phyloP scores from a whole-genome alignment of 1,140 invertebrate species.

The Drosophila ohnishii region DNA sequence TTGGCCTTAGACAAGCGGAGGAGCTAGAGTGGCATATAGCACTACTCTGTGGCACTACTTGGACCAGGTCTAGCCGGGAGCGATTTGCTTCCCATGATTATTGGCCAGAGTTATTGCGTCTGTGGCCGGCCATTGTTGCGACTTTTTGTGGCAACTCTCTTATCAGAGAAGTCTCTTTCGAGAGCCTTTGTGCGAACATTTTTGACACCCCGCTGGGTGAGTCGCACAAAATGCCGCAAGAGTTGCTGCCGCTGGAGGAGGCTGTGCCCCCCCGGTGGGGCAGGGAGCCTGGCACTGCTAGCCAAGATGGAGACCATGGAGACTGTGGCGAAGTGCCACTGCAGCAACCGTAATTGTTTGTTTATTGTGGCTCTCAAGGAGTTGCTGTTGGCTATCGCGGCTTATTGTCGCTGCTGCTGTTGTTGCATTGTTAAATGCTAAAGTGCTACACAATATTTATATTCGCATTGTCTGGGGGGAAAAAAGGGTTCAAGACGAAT shows the following conservation, averaged over 20 bases:
- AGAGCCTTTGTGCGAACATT: slow-evolving; percentile 63
- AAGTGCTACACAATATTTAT: slow-evolving; percentile 71
- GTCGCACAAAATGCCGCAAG: slow-evolving; percentile 69
- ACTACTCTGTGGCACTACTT: neutral
- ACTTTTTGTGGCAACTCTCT: slow-evolving; percentile 37
- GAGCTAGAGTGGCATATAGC: slow-evolving; percentile 7
- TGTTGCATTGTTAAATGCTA: slow-evolving; percentile 72
- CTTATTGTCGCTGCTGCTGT: slow-evolving; percentile 37
- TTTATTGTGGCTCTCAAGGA: slow-evolving; percentile 64
- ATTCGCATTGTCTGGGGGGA: slow-evolving; percentile 50
- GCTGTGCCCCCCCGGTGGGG: slow-evolving; percentile 16
- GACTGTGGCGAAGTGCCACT: slow-evolving; percentile 24
- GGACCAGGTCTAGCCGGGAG: slow-evolving; percentile 4
- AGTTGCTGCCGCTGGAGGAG: slow-evolving; percentile 27
- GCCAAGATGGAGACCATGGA: slow-evolving; percentile 36
- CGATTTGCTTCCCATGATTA: slow-evolving; percentile 49
- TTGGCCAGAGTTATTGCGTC: slow-evolving; percentile 41
- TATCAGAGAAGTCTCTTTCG: slow-evolving; percentile 40
- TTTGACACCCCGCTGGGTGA: slow-evolving; percentile 66
- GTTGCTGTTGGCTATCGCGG: slow-evolving; percentile 44
- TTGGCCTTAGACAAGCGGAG: slow-evolving; percentile 50
- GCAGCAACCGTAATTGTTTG: slow-evolving; percentile 75
- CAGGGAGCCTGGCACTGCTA: slow-evolving; percentile 12
- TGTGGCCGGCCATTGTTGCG: slow-evolving; percentile 23
- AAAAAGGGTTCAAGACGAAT: neutral